A percentile compares a stretch with the other conserved stretches of the same genome.
Conservation (phyloP, 2,888 invertebrate genomes). For the Agrilus mali region DNA sequence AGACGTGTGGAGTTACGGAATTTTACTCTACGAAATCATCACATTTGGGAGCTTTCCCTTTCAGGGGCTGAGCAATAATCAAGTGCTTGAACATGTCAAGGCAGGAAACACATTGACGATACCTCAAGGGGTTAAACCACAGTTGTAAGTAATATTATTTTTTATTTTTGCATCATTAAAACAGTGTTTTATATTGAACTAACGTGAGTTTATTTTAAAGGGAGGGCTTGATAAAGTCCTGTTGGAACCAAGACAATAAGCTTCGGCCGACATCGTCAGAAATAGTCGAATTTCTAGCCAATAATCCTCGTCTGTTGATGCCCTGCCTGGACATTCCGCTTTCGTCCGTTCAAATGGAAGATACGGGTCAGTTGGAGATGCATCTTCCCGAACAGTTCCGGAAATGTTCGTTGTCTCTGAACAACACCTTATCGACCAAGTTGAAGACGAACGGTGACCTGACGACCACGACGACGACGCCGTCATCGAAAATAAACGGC, state of each 20-base stretch:
- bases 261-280: slow-evolving; percentile 65
- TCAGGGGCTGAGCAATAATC: slow-evolving; percentile 73
- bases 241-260: slow-evolving; percentile 61
- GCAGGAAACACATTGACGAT: slow-evolving; percentile 58
- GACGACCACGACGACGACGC: slow-evolving; percentile 5
- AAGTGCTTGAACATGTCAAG: slow-evolving; percentile 72
- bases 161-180: too few relatives aligned
- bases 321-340: slow-evolving; percentile 69
- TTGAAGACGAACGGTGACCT: slow-evolving; percentile 8
- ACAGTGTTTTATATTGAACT: not conserved
- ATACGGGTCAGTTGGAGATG: slow-evolving; percentile 45
- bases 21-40: slow-evolving; percentile 75
- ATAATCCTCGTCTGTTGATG: slow-evolving; percentile 59
- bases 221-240: slow-evolving; percentile 60
- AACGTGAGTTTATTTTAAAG: slow-evolving; percentile 34
- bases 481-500: slow-evolving; percentile 10
- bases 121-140: slow-evolving; percentile 66
- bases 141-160: slow-evolving; percentile 51
- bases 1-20: slow-evolving; percentile 86
- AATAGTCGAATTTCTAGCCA: slow-evolving; percentile 69
- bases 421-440: slow-evolving; percentile 9
- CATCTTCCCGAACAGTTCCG: slow-evolving; percentile 33
- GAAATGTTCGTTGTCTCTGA: slow-evolving; percentile 30
- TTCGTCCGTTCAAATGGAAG: slow-evolving; percentile 60
- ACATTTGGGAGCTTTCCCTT: slow-evolving; percentile 88